Evolutionary conservation across 2,113 vertebrate genomes (phyloP).

Genomic region (Nibea albiflora): DNA sequence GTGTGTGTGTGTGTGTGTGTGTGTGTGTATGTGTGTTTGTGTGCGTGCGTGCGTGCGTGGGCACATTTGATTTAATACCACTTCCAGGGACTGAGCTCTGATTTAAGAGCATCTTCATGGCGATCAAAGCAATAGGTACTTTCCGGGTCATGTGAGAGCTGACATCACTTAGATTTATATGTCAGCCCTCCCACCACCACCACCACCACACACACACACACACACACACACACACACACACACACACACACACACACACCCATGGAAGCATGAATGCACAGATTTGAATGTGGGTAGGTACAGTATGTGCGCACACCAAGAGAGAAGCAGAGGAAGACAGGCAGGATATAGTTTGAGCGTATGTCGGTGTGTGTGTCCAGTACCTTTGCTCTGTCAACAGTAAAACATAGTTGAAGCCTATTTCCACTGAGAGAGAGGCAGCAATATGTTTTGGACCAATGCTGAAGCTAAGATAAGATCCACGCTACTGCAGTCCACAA

Average conservation of each 20-base stretch:
- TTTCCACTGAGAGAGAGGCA: constrained; percentile 66
- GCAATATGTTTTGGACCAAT: constrained; percentile 76
- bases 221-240: not conserved
- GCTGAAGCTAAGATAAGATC: constrained; percentile 74
- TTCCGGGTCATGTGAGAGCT: constrained; percentile 65
- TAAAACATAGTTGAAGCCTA: constrained; percentile 55
- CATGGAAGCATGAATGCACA: not conserved
- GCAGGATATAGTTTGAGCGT: not conserved
- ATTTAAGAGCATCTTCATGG: constrained; percentile 67
- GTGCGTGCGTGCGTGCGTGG: not conserved
- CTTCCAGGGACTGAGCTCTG: constrained; percentile 49
- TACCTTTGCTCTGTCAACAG: constrained; percentile 58
- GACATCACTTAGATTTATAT: constrained; percentile 58
- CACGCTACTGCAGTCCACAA: constrained; percentile 68
- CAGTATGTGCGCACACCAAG: constrained; percentile 1
- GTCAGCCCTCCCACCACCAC: constrained; percentile 5
- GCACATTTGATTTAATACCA: constrained; percentile 65
- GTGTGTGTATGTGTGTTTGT: not conserved
- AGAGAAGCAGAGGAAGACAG: not conserved
- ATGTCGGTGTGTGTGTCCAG: constrained; percentile 9
- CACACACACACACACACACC: not conserved
- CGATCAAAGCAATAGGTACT: constrained; percentile 39
- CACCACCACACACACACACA: too few species aligned
- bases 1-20: constrained; percentile 10
- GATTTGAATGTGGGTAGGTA: constrained; percentile 1